Evolutionary conservation across 2,113 vertebrate genomes (phyloP), one percentile per base, ranked within the genome.

Genomic region (Columba janthina): DNA sequence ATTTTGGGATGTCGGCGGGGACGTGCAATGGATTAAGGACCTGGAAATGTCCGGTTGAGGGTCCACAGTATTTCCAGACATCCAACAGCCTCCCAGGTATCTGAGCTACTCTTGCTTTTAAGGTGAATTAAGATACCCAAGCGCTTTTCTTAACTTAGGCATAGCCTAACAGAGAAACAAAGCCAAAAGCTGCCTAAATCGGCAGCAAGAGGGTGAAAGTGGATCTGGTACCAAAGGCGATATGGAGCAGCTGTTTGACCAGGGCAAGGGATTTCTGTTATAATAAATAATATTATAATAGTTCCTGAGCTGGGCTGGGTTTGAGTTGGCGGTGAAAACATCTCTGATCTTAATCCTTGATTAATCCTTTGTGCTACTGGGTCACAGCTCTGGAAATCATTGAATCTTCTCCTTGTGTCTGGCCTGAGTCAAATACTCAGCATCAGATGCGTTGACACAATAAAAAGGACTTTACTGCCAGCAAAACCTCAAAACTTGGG

Each of bases 21-120:
- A 19, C 18, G 44, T 46, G 44, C 44, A 17, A 46, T 46, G 51
- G 58, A 65, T 3, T 4, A 8, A 5, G 42, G 42, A 32, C 20
- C 69, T 16, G 56, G 67, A 17, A 29, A 6, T 0, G 5, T 9
- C 67, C 12, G 31, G 60, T 46, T 31, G 48, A 51, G 88, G 46
- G 15, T 2, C 1, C 66, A 0, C 7, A 3, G 66, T n/a, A 1
- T 38, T 50, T 5, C 19, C 1, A 4, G 38, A 7, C 0, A 0
- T 4, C 56, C 5, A 12, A 8, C 61, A 46, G 67, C 69, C 29
- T 14, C n/a, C 18, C 0, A 2, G 50, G 15, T 20, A 2, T 9
- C 32, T 11, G 10, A 70, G 42, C 69, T 38, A 1, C 51, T 53
- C 0, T 0, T 20, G 25, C 5, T 29, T 42, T 22, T 5, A 34